phyloP scores from a whole-genome alignment of 2,888 invertebrate genomes.

The Chymomyza procnemis region DNA sequence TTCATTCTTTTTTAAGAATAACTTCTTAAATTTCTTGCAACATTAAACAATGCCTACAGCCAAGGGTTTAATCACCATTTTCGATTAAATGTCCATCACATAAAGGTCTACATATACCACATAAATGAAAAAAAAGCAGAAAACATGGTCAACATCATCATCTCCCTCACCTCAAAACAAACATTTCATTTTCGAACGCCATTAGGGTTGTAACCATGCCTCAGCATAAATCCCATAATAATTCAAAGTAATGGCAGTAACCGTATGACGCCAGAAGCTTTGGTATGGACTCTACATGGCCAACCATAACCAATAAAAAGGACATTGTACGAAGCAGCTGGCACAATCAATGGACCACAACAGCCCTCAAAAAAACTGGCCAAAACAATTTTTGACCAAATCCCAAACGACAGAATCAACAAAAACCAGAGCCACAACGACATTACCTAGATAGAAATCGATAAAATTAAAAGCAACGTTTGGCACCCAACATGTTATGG shows the following conservation, averaged over 20 bases:
- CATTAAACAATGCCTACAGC: no score
- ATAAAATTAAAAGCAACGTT: slow-evolving; percentile 55
- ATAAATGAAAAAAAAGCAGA: background rate
- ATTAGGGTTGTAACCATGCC: background rate
- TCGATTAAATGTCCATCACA: no score
- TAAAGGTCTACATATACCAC: no score
- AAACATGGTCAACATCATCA: background rate
- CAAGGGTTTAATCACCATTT: no score
- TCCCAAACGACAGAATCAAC: slow-evolving; percentile 31
- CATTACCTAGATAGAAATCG: slow-evolving; percentile 52
- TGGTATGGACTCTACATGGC: background rate
- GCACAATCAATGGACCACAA: slow-evolving; percentile 1
- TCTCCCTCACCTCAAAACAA: background rate
- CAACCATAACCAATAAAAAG: slow-evolving; percentile 62
- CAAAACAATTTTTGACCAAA: slow-evolving; percentile 11
- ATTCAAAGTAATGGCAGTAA: background rate
- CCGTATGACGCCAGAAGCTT: background rate
- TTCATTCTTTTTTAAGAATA: no score
- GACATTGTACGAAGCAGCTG: slow-evolving; percentile 54
- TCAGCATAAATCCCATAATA: background rate
- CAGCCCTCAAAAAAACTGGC: slow-evolving; percentile 17
- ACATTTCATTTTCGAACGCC: background rate
- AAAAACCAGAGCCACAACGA: slow-evolving; percentile 17
- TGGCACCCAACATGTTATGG: background rate
- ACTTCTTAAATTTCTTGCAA: no score